Conservation (phyloP, 2,113 vertebrate species). For the Osmerus eperlanus region DNA sequence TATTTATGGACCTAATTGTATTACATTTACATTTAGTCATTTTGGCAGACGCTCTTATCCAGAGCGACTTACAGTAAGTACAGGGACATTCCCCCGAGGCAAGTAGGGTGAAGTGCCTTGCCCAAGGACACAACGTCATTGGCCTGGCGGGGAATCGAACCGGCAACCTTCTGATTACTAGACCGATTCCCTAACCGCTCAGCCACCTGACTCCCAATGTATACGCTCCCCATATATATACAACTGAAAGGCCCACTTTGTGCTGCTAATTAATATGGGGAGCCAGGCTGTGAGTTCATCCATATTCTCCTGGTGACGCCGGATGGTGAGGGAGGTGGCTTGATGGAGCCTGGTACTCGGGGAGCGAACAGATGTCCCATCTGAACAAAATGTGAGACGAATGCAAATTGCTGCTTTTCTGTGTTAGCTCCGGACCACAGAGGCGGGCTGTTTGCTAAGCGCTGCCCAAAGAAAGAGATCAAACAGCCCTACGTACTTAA, state of each 20-base stretch:
- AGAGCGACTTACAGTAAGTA: too few relatives aligned
- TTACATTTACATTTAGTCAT: too few relatives aligned
- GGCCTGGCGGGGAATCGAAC: too few relatives aligned
- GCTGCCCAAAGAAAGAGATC: constrained; percentile 33
- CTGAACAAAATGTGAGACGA: constrained; percentile 52
- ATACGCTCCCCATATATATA: too few relatives aligned
- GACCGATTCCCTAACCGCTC: too few relatives aligned
- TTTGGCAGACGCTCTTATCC: too few relatives aligned
- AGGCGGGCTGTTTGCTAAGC: constrained; percentile 48
- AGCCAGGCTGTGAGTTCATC: constrained; percentile 41
- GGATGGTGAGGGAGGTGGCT: constrained; percentile 40
- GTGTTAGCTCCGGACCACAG: constrained; percentile 41
- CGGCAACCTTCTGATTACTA: too few relatives aligned
- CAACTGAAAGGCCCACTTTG: constrained; percentile 1
- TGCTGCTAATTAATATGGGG: constrained; percentile 42
- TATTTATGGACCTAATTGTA: too few relatives aligned
- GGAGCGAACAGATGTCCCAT: constrained; percentile 66
- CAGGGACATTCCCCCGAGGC: too few relatives aligned
- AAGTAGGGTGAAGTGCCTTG: too few relatives aligned
- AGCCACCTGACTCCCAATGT: too few relatives aligned
- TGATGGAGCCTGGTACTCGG: constrained; percentile 39
- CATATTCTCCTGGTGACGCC: constrained; percentile 30
- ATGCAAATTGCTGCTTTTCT: constrained; percentile 53
- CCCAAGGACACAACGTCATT: too few relatives aligned
- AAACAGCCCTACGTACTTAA: neutral